A percentile compares a stretch with the other conserved stretches of the same genome.
These are phyloP conservation scores for Rhinoderma darwinii DNA, from an alignment of 2,113 vertebrate species.

Conservation along the genomic window DNA sequence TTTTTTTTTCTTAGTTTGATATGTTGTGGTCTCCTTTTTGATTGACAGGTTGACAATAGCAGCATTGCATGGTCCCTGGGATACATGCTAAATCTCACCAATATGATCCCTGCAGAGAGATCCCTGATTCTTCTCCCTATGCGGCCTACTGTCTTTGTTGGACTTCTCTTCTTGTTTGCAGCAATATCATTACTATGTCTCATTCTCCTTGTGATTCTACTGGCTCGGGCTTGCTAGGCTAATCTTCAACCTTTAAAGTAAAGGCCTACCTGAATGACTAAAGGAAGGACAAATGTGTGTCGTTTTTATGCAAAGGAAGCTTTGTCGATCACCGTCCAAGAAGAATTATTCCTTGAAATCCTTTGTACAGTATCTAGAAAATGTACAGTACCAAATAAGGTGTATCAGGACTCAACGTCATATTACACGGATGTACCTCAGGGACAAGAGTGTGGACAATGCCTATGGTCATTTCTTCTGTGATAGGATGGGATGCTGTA, in stretches of 20 bases:
- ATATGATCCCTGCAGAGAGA: conserved; percentile 91
- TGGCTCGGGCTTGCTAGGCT: conserved; percentile 32
- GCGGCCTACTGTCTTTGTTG: conserved; percentile 76
- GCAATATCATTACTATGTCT: conserved; percentile 75
- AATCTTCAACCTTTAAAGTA: background rate
- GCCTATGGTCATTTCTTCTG: background rate
- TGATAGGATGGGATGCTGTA: background rate
- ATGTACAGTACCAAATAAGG: background rate
- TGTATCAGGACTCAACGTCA: background rate
- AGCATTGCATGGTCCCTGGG: conserved; percentile 92
- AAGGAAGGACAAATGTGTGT: background rate
- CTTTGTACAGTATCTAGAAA: background rate
- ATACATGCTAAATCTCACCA: conserved; percentile 92
- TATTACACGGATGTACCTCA: conserved; percentile 9
- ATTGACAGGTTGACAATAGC: conserved; percentile 82
- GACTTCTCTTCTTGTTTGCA: conserved; percentile 82
- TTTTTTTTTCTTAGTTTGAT: background rate
- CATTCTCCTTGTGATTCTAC: conserved; percentile 69
- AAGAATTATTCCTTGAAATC: background rate
- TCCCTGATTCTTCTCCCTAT: conserved; percentile 78
- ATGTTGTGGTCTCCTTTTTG: conserved; percentile 32
- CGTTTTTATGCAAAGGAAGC: background rate
- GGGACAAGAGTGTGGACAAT: background rate
- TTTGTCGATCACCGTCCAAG: background rate
- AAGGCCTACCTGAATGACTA: background rate